Evolutionary conservation across 2,797 vertebrate species (phyloP).

Genomic region (Zalophus californianus): DNA sequence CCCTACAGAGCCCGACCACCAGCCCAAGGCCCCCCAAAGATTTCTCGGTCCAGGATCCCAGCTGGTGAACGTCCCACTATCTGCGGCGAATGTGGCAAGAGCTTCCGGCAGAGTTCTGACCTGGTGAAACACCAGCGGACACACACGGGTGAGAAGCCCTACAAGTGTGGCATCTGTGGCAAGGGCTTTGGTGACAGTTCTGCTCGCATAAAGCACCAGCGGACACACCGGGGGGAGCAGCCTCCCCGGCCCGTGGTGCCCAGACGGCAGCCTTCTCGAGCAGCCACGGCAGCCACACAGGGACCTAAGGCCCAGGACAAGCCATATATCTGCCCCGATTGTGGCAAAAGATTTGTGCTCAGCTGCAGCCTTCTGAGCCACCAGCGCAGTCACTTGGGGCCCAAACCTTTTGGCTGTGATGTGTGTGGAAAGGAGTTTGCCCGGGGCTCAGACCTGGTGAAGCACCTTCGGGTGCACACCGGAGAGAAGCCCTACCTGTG

Average conservation of each 20-base stretch:
- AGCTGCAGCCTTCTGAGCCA: constrained; percentile 82
- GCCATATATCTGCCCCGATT: constrained; percentile 79
- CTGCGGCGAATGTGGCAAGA: constrained; percentile 84
- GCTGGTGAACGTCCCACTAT: constrained; percentile 85
- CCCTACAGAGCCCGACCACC: constrained; percentile 76
- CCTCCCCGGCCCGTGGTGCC: constrained; percentile 48
- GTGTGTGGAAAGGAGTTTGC: constrained; percentile 84
- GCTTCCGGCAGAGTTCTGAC: constrained; percentile 84
- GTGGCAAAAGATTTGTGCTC: constrained; percentile 82
- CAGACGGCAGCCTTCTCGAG: constrained; percentile 67
- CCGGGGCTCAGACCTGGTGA: constrained; percentile 82
- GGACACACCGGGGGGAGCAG: constrained; percentile 85
- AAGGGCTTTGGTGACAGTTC: constrained; percentile 84
- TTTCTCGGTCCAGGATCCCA: constrained; percentile 80
- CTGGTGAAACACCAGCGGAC: constrained; percentile 85
- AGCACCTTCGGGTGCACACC: constrained; percentile 82
- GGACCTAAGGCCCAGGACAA: constrained; percentile 79
- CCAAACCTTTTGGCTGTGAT: constrained; percentile 82
- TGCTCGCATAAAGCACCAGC: constrained; percentile 84
- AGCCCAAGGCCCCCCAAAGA: constrained; percentile 79
- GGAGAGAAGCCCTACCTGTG: constrained; percentile 85
- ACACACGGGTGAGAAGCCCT: constrained; percentile 82
- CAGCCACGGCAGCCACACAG: constrained; percentile 7
- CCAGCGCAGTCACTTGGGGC: constrained; percentile 83
- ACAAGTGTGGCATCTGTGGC: constrained; percentile 84